These are phyloP conservation scores for Takifugu flavidus DNA, from an alignment of 2,113 vertebrate species.

Conservation along the genomic window DNA sequence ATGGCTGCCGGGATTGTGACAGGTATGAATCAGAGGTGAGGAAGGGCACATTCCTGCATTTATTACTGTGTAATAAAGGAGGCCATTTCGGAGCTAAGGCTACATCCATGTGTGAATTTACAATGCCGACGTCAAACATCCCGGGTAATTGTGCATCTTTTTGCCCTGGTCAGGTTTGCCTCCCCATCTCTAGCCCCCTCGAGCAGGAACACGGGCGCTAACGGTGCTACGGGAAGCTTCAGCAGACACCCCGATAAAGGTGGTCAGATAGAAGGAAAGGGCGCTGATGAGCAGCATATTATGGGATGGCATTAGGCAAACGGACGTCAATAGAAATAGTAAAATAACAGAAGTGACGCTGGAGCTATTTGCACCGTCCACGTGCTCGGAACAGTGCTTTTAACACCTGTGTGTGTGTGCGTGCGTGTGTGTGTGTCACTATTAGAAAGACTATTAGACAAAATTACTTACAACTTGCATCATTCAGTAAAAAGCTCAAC, in stretches of 20 bases:
- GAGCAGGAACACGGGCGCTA: conserved; percentile 41
- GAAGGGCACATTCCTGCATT: conserved; percentile 15
- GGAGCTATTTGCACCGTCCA: conserved; percentile 49
- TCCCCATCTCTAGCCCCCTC: conserved; percentile 25
- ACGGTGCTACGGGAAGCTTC: conserved; percentile 42
- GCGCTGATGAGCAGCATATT: no score
- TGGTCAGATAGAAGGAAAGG: no score
- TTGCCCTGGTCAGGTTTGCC: conserved; percentile 37
- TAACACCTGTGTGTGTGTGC: conserved; percentile 39
- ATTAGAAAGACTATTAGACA: conserved; percentile 29
- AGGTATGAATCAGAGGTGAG: conserved; percentile 64
- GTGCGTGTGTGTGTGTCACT: neutral
- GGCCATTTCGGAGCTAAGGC: no score
- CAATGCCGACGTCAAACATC: no score
- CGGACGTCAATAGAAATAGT: conserved; percentile 22
- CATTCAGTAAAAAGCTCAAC: conserved; percentile 55
- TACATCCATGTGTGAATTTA: no score
- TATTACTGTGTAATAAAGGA: no score
- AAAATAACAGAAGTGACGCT: conserved; percentile 46
- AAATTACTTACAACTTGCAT: conserved; percentile 64
- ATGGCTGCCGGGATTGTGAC: conserved; percentile 50
- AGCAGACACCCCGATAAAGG: no score
- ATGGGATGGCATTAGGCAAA: conserved; percentile 5
- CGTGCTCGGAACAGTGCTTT: conserved; percentile 45
- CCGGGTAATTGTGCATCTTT: no score